These are phyloP conservation scores for Brachyopa scutellaris DNA, from an alignment of 2,888 invertebrate species.

Conservation along the genomic window DNA sequence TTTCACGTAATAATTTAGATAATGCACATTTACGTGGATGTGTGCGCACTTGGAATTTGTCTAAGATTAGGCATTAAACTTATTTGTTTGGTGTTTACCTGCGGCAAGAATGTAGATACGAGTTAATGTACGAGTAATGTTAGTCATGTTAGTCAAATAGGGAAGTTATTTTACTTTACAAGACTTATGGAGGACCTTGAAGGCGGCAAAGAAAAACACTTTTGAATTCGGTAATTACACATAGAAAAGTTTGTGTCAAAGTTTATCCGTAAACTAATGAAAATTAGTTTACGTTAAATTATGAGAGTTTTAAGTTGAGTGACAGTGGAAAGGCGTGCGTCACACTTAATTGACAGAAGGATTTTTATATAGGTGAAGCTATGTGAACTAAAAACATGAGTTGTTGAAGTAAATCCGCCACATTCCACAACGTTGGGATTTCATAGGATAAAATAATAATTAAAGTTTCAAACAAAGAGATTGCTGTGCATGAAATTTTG, in stretches of 20 bases:
- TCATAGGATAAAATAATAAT: too few species aligned
- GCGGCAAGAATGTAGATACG: not conserved
- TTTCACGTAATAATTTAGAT: slow-evolving; percentile 65
- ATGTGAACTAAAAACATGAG: too few species aligned
- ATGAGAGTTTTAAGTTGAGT: slow-evolving; percentile 4
- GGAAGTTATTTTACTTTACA: not conserved
- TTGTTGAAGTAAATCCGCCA: too few species aligned
- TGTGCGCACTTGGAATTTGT: slow-evolving; percentile 43
- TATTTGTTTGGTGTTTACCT: slow-evolving; percentile 10
- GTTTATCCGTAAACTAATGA: slow-evolving; percentile 29
- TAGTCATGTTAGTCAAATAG: not conserved
- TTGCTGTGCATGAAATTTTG: too few species aligned
- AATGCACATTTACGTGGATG: slow-evolving; percentile 48
- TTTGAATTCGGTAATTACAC: slow-evolving; percentile 16
- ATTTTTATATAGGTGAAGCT: too few species aligned
- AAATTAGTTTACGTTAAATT: slow-evolving; percentile 30
- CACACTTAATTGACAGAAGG: slow-evolving; percentile 6
- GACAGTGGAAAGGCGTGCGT: not conserved
- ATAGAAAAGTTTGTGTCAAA: not conserved
- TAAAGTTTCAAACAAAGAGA: too few species aligned
- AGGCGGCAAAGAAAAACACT: not conserved
- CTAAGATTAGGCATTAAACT: slow-evolving; percentile 54
- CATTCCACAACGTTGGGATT: too few species aligned
- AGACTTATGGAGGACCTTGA: not conserved
- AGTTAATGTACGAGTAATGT: not conserved